Percentiles rank a stretch among this genome's conserved stretches.
These are phyloP conservation scores for Parasteatoda tepidariorum DNA, from an alignment of 1,140 invertebrate genomes.

Conservation along the genomic window DNA sequence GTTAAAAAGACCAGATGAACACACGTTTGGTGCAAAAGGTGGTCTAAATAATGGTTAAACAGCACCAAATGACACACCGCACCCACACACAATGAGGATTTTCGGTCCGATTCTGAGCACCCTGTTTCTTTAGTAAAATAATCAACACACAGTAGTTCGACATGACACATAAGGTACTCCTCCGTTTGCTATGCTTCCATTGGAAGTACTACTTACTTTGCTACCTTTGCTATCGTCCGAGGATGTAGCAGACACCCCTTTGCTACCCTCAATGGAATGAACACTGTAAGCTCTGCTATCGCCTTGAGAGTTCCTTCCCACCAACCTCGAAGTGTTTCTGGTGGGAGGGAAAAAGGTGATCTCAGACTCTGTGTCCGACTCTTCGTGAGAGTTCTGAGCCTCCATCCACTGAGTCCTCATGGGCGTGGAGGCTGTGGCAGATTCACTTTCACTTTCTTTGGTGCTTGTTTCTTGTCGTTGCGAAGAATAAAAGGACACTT, in stretches of 20 bases:
- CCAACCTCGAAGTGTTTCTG: constrained; percentile 59
- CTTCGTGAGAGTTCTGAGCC: constrained; percentile 45
- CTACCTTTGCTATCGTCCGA: constrained; percentile 63
- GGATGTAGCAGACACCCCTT: constrained; percentile 29
- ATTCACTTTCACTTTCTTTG: constrained; percentile 49
- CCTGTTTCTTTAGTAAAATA: not conserved
- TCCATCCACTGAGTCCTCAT: constrained; percentile 37
- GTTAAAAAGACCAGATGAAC: constrained; percentile 29
- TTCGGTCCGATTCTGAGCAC: not conserved
- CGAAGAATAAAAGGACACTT: constrained; percentile 72
- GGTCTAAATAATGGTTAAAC: not conserved
- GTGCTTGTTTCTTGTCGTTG: constrained; percentile 73
- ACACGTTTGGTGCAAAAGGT: not conserved
- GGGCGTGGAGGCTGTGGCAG: constrained; percentile 60
- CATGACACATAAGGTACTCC: constrained; percentile 62
- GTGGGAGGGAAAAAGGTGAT: constrained; percentile 64
- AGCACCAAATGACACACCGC: not conserved
- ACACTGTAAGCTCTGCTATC: constrained; percentile 64
- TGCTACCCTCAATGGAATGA: constrained; percentile 65
- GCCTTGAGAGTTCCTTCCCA: constrained; percentile 55
- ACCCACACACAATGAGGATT: not conserved
- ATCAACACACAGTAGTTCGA: constrained; percentile 55
- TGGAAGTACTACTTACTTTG: constrained; percentile 70
- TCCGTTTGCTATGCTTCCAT: constrained; percentile 69
- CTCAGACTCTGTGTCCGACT: constrained; percentile 62